Conservation (phyloP, 2,888 invertebrate species). For the Tanaodytes sp. region DNA sequence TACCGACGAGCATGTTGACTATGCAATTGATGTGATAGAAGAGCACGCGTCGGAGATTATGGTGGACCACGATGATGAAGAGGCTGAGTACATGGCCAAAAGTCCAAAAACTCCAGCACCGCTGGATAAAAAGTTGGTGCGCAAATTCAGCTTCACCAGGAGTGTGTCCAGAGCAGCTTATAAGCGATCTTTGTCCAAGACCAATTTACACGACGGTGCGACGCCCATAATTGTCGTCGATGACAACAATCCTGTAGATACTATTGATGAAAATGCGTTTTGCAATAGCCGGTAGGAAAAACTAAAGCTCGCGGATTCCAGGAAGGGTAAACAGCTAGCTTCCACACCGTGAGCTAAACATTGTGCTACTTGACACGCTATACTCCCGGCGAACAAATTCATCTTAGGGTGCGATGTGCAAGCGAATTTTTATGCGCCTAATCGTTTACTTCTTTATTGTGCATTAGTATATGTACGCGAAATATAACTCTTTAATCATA, state of each 20-base stretch:
- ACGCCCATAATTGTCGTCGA: conserved; percentile 76
- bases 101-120: conserved; percentile 73
- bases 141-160: conserved; percentile 76
- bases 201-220: conserved; percentile 75
- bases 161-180: conserved; percentile 76
- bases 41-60: conserved; percentile 77
- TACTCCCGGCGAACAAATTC: too few species aligned
- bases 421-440: too few species aligned
- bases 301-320: conserved; percentile 66
- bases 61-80: conserved; percentile 69
- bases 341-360: conserved; percentile 60
- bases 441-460: too few species aligned
- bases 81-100: conserved; percentile 71
- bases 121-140: conserved; percentile 74
- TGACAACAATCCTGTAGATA: conserved; percentile 64
- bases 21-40: conserved; percentile 79
- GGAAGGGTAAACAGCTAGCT: conserved; percentile 61
- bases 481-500: too few species aligned
- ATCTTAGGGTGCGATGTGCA: too few species aligned
- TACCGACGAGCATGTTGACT: conserved; percentile 81
- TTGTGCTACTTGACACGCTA: too few species aligned
- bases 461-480: too few species aligned
- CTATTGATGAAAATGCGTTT: conserved; percentile 68
- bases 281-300: conserved; percentile 70
- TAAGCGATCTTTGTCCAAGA: conserved; percentile 74